Evolutionary conservation across 1,140 invertebrate species (phyloP).

Genomic region (Rhizoglyphus robini): DNA sequence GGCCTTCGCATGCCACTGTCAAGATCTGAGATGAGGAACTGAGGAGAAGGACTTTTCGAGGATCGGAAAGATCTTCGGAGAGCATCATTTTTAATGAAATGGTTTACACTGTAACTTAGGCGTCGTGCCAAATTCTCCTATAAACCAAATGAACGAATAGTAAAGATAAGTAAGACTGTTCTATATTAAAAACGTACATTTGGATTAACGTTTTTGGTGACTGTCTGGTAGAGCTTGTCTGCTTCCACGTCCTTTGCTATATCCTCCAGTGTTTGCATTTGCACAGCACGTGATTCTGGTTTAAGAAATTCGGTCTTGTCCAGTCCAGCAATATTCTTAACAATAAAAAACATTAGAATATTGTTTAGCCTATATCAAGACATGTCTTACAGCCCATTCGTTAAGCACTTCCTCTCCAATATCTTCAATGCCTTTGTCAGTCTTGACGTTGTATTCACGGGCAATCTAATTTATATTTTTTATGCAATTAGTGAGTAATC

Average conservation of each 20-base stretch:
- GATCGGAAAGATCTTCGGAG: background rate
- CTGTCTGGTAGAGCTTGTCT: constrained; percentile 23
- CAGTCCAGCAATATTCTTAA: constrained; percentile 23
- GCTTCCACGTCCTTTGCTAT: constrained; percentile 26
- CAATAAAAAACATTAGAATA: background rate
- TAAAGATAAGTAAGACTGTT: background rate
- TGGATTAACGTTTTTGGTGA: constrained; percentile 11
- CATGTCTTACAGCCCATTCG: constrained; percentile 27
- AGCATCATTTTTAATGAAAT: background rate
- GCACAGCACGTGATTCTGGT: constrained; percentile 25
- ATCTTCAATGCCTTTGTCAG: constrained; percentile 31
- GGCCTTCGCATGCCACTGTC: background rate
- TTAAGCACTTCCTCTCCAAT: constrained; percentile 26
- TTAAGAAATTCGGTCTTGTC: constrained; percentile 24
- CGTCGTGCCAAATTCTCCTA: constrained; percentile 11
- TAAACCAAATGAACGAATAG: background rate
- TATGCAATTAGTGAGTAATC: constrained; percentile 10
- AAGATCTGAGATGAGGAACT: background rate
- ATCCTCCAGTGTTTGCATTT: constrained; percentile 27
- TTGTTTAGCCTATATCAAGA: constrained; percentile 3
- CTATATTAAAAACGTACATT: background rate
- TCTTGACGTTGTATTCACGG: constrained; percentile 46
- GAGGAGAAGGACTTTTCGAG: background rate
- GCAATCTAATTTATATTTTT: constrained; percentile 31
- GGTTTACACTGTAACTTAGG: background rate